Evolutionary conservation across 1,140 invertebrate species (phyloP), one percentile per base, ranked within the genome.

Genomic region (Heliconius eleuchia): DNA sequence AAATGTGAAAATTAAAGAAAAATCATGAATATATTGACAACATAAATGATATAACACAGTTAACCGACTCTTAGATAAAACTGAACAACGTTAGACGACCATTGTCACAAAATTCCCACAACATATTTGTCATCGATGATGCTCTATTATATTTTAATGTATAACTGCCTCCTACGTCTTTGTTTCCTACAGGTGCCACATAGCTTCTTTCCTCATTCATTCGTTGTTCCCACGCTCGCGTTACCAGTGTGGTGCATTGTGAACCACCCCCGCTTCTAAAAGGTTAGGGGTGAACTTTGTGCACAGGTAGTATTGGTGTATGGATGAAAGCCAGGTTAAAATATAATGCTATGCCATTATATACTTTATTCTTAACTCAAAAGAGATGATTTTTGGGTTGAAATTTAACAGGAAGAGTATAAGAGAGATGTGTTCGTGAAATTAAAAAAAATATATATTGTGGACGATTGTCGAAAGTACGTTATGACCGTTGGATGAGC

Each of bases 241-340:
- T 85, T 88, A 85, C 87, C 84, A 85, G 84, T 77, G 75, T 80
- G 60, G 42, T 77, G 83, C 80, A 86, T 90, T 90, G 88, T 89
- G 79, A 84, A 79, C 86, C 83, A 88, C 89, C 91, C 91, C 89
- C 83, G 81, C 78, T 82, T 85, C 83, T 78, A 84, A 88, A 91
- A 89, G 89, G 87, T 90, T 90, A 87, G 85, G 89, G 91, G 89
- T 91, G 89, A 92, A 89, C 87, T 86, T 90, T 74, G 74, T 66
- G 76, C 78, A 87, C 91, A 92, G 90, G 90, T 91, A 92, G 87
- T 83, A 78, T 80, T 82, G 73, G 84, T 85, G 85, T 85, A 80
- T 70, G 55, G 55, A 80, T 78, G 57, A 74, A 78, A 74, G 77
- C 77, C 30, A 60, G 74, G 52, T 73, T 42, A 9, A 46, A 30